Evolutionary conservation across 2,113 vertebrate species (phyloP).

Genomic region (Hystrix brachyura): DNA sequence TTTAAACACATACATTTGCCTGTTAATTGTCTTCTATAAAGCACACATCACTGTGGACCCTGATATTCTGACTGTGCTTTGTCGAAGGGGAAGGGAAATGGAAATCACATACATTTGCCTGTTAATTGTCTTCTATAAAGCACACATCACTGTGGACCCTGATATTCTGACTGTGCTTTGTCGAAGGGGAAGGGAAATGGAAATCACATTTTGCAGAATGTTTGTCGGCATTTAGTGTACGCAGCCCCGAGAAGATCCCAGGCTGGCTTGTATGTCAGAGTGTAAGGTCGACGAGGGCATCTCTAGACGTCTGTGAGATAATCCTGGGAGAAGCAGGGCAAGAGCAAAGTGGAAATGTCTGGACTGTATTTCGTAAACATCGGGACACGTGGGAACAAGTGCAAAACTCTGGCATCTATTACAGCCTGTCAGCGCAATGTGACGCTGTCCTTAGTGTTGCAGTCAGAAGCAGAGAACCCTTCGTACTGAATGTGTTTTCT

Average conservation of each 20-base stretch:
- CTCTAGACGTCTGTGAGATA: constrained; percentile 18
- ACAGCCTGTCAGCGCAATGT: background rate
- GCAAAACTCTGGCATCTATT: background rate
- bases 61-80: background rate
- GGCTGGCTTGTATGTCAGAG: background rate
- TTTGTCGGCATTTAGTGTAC: background rate
- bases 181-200: background rate
- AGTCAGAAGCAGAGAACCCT: constrained; percentile 57
- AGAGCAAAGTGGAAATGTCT: background rate
- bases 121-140: background rate
- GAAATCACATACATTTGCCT: background rate
- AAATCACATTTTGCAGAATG: background rate
- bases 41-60: background rate
- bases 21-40: background rate
- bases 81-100: background rate
- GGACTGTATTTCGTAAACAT: constrained; percentile 30
- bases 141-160: background rate
- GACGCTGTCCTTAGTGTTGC: background rate
- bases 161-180: background rate
- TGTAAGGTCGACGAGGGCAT: background rate
- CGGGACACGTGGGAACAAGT: background rate
- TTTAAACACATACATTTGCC: background rate
- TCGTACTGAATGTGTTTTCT: constrained; percentile 19
- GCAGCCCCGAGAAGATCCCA: background rate
- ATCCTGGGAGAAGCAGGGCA: background rate